These are phyloP conservation scores for Apodemus sylvaticus DNA, from an alignment of 2,113 vertebrate species.

Conservation along the genomic window DNA sequence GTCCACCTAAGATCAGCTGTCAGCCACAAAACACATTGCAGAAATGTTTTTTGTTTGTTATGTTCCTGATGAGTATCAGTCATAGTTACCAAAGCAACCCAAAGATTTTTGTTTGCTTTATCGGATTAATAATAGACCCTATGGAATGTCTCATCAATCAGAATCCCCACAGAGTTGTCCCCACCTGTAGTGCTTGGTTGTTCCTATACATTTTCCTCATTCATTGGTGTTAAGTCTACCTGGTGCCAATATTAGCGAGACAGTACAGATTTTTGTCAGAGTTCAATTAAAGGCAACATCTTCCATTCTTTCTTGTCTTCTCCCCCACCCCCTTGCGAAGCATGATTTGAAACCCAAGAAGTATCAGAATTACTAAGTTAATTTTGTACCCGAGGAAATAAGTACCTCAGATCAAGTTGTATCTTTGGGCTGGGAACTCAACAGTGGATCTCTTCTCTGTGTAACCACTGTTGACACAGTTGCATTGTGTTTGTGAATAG, in stretches of 20 bases:
- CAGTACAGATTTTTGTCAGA: conserved; percentile 22
- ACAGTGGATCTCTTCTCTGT: background rate
- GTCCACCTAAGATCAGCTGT: background rate
- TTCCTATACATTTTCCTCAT: background rate
- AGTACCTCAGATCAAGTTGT: conserved; percentile 57
- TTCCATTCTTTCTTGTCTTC: background rate
- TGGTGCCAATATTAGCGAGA: conserved; percentile 20
- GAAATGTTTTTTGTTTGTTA: background rate
- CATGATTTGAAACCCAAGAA: conserved; percentile 60
- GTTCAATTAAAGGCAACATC: conserved; percentile 25
- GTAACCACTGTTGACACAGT: background rate
- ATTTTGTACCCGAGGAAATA: conserved; percentile 69
- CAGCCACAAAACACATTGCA: conserved; percentile 10
- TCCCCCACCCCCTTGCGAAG: background rate
- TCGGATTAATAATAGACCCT: conserved; percentile 47
- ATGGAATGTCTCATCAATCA: conserved; percentile 31
- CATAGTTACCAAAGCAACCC: conserved; percentile 63
- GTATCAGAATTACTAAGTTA: conserved; percentile 61
- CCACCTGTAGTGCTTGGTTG: conserved; percentile 8
- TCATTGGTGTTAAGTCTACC: background rate
- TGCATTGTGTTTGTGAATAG: background rate
- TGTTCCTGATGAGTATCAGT: background rate
- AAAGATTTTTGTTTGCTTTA: conserved; percentile 4
- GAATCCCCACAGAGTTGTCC: background rate
- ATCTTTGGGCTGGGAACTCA: background rate